Evolutionary conservation across 1,140 invertebrate genomes (phyloP), one percentile per base, ranked within the genome.

Genomic region (Trichonephila clavipes): DNA sequence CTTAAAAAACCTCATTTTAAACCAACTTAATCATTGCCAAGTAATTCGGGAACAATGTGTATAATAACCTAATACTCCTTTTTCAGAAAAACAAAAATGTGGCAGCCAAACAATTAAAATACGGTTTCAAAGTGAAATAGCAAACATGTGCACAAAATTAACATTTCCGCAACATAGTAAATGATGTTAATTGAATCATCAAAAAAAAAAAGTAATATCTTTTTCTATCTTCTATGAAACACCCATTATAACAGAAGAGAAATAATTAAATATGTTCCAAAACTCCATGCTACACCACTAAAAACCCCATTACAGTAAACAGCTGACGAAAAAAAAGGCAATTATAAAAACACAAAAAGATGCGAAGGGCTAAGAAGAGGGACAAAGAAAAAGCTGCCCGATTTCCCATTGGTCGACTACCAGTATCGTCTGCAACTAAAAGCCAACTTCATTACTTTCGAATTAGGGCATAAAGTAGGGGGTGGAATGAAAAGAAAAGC

Each of bases 391-490:
- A 92, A 72, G 83, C 40, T 86, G 72, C 61, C 21, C 51, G n/a
- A n/a, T 58, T 87, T 87, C 83, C 62, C 44, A 86, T 92, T 86
- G 90, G 82, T n/a, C 82, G n/a, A 21, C 83, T 40, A 72, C 82
- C 69, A 87, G 82, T 83, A 90, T 81, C 61, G 40, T 72, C 77
- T 64, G 62, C 64, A 58, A 69, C 90, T 87, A 92, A 92, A 92
- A 92, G 90, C 82, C 90, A 87, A 92, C 90, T 92, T 92, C 83
- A 92, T 92, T 92, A 86, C 59, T 92, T 92, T 92, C 90, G 82
- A 92, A 87, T 92, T 92, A 92, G 82, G 90, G 77, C 7, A 44
- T 28, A 92, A 83, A 82, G 85, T 51, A 62, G 18, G 58, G 61
- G 34, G n/a, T n/a, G 61, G 58, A 34, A 88, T 40, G 58, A 88